Base-by-base conservation (phyloP, 1,140 invertebrate species). In the Zaprionus inermis region DNA sequence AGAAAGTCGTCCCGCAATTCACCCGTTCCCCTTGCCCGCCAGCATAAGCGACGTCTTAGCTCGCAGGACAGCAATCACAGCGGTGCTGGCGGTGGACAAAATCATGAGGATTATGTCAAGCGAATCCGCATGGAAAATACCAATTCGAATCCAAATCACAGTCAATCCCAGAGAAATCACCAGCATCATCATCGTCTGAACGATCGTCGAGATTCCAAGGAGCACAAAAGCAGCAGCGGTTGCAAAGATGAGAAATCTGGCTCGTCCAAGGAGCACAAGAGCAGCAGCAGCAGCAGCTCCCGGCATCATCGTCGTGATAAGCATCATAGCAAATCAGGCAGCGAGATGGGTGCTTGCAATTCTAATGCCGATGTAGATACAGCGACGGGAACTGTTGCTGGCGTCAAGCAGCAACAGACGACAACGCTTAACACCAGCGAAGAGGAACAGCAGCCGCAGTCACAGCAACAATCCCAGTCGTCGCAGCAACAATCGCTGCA, bases 181-280 rank as follows among this genome's bases (percentile, higher is more conserved):
- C 93, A 83, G 24, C 93, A 83, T 90, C 93, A 83, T 20, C 93
- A 83, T 30, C 68, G 77, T 34, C 36, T 92, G 22, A 80, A 91
- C 18, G 95, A 95, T 79, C 93, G 96, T 30, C 93, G 96, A 36
- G 96, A 96, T 79, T 96, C 95, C 49, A 97, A 96, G 92, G 96
- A 97, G 84, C 93, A 92, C 63, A 79, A 88, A 38, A 68, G 51
- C 66, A 63, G 71, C 24, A 36, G 59, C 41, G 69, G 72, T 38
- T 57, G 63, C 65, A 71, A 72, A 16, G 85, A 89, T 2, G 86
- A 89, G 9, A 89, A 90, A 38, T 54, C 11, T 38, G 46, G 76
- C 24, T 49, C 18, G 10, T 72, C 84, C n/a, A 78, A 84, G 65
- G 64, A 76, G 5, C 79, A 79, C 20, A 41, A 73, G 24, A 32